A percentile compares a stretch with the other conserved stretches of the same genome.
These are phyloP conservation scores for Ooceraea biroi DNA, from an alignment of 1,140 invertebrate species.

Conservation along the genomic window DNA sequence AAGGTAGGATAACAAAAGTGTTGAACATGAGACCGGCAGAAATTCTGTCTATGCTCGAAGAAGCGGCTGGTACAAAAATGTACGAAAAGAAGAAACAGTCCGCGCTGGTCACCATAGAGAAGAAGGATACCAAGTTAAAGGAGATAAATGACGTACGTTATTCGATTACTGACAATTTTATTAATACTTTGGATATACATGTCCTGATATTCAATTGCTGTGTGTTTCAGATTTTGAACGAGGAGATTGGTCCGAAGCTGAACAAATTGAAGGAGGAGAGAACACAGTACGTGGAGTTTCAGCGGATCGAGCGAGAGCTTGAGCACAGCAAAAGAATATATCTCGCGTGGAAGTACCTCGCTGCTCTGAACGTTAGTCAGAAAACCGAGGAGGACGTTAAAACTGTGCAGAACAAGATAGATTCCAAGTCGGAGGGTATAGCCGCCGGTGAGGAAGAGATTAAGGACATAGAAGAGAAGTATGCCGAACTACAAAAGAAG, in stretches of 20 bases:
- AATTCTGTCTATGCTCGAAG: constrained; percentile 99
- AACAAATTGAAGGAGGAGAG: constrained; percentile 95
- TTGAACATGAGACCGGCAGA: constrained; percentile 99
- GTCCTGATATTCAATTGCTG: constrained; percentile 20
- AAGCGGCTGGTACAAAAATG: constrained; percentile 99
- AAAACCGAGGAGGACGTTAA: constrained; percentile 87
- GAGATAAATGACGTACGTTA: constrained; percentile 93
- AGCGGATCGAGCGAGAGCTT: constrained; percentile 94
- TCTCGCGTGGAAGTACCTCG: constrained; percentile 91
- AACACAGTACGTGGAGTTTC: constrained; percentile 94
- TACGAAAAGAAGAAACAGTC: constrained; percentile 98
- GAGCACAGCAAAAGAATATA: constrained; percentile 93
- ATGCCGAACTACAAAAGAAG: constrained; percentile 86
- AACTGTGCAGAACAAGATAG: constrained; percentile 86
- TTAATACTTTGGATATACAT: constrained; percentile 12
- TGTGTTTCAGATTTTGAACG: constrained; percentile 90
- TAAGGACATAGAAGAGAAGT: constrained; percentile 87
- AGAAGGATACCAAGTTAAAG: constrained; percentile 96
- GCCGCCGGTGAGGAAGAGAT: constrained; percentile 87
- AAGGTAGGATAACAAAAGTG: constrained; percentile 99
- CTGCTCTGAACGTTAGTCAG: constrained; percentile 85
- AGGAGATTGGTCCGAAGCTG: constrained; percentile 96
- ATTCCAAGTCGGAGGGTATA: constrained; percentile 87
- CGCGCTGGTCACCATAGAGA: constrained; percentile 95
- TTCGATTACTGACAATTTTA: constrained; percentile 5